Evolutionary conservation across 2,888 invertebrate species (phyloP).

Genomic region (Calephelis perditalis): DNA sequence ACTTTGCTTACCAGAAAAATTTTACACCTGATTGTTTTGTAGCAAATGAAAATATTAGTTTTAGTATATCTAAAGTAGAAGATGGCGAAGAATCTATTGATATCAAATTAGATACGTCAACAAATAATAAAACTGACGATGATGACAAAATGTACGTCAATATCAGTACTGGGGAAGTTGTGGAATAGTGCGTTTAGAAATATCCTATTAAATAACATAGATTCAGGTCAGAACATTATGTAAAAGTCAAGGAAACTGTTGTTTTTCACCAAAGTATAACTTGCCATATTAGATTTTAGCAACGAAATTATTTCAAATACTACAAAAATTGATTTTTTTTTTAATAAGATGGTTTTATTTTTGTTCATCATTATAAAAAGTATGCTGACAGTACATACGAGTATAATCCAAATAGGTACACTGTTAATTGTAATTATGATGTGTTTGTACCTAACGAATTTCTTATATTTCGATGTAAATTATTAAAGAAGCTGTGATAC

Average conservation of each 20-base stretch:
- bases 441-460: too few relatives aligned
- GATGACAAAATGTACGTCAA: slow-evolving; percentile 63
- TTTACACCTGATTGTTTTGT: slow-evolving; percentile 79
- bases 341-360: too few relatives aligned
- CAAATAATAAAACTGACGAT: slow-evolving; percentile 42
- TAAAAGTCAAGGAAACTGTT: slow-evolving; percentile 49
- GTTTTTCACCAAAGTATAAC: slow-evolving; percentile 71
- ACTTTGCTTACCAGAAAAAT: slow-evolving; percentile 81
- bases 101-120: slow-evolving; percentile 56
- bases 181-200: slow-evolving; percentile 28
- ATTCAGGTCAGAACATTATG: slow-evolving; percentile 3
- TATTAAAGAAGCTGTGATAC: too few relatives aligned
- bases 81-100: slow-evolving; percentile 52
- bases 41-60: slow-evolving; percentile 78
- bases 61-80: slow-evolving; percentile 71
- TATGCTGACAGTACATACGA: too few relatives aligned
- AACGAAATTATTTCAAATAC: slow-evolving; percentile 19
- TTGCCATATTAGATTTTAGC: slow-evolving; percentile 72
- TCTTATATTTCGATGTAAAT: too few relatives aligned
- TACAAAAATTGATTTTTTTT: background rate
- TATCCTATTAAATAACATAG: slow-evolving; percentile 13
- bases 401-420: too few relatives aligned
- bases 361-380: too few relatives aligned
- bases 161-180: slow-evolving; percentile 59
- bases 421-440: too few relatives aligned